These are phyloP conservation scores for Brachionichthys hirsutus DNA, from an alignment of 2,113 vertebrate genomes.

Conservation along the genomic window DNA sequence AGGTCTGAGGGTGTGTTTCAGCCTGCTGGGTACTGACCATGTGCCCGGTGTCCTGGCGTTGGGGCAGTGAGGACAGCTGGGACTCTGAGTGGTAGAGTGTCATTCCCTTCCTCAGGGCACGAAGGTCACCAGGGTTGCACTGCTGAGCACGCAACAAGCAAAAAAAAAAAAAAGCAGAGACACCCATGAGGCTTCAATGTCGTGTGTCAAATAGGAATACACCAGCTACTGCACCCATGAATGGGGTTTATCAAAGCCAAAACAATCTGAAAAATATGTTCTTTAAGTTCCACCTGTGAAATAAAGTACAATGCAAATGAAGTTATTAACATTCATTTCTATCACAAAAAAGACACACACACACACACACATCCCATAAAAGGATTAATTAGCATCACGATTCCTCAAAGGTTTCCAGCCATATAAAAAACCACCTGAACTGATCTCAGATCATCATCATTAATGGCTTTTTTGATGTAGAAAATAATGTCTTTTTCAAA, in stretches of 20 bases:
- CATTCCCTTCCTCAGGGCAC: conserved; percentile 88
- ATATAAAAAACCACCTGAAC: too few relatives aligned
- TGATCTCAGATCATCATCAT: too few relatives aligned
- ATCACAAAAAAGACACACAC: too few relatives aligned
- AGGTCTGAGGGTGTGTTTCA: conserved; percentile 7
- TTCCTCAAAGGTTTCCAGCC: too few relatives aligned
- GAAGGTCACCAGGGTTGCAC: conserved; percentile 85
- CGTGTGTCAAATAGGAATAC: background rate
- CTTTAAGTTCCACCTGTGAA: too few relatives aligned
- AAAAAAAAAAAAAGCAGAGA: conserved; percentile 17
- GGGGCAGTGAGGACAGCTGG: conserved; percentile 88
- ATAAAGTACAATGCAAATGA: too few relatives aligned
- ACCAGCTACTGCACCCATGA: background rate
- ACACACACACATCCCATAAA: too few relatives aligned
- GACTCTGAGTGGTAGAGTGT: conserved; percentile 93
- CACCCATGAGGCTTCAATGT: conserved; percentile 3
- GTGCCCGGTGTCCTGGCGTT: conserved; percentile 87
- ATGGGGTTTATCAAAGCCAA: background rate
- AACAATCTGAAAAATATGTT: background rate
- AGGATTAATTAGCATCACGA: too few relatives aligned
- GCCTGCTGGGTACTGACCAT: conserved; percentile 78
- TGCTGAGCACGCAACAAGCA: conserved; percentile 69
- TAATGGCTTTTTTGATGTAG: too few relatives aligned
- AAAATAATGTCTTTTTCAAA: too few relatives aligned
- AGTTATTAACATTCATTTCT: too few relatives aligned